These are phyloP conservation scores for Notoglanidium macrostoma DNA, from an alignment of 2,797 vertebrate genomes.

Conservation along the genomic window DNA sequence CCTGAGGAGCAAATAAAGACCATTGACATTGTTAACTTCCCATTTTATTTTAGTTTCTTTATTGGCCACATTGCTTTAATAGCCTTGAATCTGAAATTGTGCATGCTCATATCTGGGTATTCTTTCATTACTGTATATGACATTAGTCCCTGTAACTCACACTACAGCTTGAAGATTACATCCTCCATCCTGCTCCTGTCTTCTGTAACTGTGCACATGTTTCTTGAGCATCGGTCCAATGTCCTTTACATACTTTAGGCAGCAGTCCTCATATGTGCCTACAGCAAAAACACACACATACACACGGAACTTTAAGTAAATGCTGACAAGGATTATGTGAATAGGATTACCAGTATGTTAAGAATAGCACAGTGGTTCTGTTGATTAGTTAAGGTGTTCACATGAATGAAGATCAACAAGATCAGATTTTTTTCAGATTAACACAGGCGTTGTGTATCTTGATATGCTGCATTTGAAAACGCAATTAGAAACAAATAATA, in stretches of 20 bases:
- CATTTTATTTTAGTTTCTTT: not conserved
- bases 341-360: not conserved
- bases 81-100: not conserved
- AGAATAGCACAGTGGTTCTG: not conserved
- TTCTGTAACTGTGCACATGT: slow-evolving; percentile 59
- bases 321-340: not conserved
- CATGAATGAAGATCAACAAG: not conserved
- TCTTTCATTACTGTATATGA: not conserved
- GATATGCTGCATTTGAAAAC: not conserved
- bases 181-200: slow-evolving; percentile 70
- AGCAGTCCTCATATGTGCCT: slow-evolving; percentile 79
- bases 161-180: slow-evolving; percentile 76
- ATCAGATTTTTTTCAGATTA: not conserved
- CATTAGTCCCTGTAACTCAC: slow-evolving; percentile 61
- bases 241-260: slow-evolving; percentile 62
- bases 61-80: not conserved
- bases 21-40: not conserved
- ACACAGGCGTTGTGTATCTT: not conserved
- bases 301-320: not conserved
- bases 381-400: not conserved
- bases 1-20: slow-evolving; percentile 54
- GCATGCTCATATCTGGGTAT: not conserved
- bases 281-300: slow-evolving; percentile 21
- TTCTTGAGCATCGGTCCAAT: fast-evolving
- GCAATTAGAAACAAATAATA: not conserved